phyloP scores from a whole-genome alignment of 2,888 invertebrate species.

The Agonopterix alstromeriana region DNA sequence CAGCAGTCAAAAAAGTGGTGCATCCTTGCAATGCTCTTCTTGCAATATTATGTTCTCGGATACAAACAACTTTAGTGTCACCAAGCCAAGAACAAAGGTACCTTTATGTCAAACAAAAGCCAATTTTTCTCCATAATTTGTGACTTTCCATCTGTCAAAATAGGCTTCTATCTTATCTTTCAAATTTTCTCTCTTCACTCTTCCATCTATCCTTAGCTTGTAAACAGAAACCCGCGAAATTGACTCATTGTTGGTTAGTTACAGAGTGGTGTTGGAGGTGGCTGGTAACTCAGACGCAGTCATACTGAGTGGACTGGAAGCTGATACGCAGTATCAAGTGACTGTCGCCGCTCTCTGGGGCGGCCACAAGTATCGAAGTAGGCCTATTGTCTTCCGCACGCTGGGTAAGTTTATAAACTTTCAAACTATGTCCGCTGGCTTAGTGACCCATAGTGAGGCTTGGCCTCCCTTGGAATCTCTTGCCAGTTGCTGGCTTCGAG shows the following conservation, averaged over 20 bases:
- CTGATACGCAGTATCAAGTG: conserved; percentile 92
- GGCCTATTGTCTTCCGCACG: conserved; percentile 93
- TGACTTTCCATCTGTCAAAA: no score
- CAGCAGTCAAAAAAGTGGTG: no score
- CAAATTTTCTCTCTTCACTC: conserved; percentile 6
- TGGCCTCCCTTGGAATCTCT: no score
- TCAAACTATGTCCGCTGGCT: not conserved
- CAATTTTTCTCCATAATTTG: no score
- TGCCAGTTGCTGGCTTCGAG: no score
- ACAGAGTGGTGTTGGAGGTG: conserved; percentile 94
- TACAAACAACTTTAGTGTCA: no score
- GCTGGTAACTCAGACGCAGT: conserved; percentile 93
- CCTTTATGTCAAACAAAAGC: no score
- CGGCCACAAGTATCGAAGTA: conserved; percentile 88
- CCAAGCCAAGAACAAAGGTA: no score
- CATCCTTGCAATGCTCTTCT: no score
- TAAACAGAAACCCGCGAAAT: conserved; percentile 61
- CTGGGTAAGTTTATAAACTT: conserved; percentile 78
- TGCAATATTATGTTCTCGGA: no score
- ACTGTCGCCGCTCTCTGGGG: conserved; percentile 90
- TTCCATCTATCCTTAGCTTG: conserved; percentile 44
- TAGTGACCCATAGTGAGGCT: no score
- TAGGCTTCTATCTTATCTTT: not conserved
- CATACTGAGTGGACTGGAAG: conserved; percentile 86
- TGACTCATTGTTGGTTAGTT: conserved; percentile 86